Base-by-base conservation (phyloP, 2,888 invertebrate species). In the Barypeithes pellucidus region DNA sequence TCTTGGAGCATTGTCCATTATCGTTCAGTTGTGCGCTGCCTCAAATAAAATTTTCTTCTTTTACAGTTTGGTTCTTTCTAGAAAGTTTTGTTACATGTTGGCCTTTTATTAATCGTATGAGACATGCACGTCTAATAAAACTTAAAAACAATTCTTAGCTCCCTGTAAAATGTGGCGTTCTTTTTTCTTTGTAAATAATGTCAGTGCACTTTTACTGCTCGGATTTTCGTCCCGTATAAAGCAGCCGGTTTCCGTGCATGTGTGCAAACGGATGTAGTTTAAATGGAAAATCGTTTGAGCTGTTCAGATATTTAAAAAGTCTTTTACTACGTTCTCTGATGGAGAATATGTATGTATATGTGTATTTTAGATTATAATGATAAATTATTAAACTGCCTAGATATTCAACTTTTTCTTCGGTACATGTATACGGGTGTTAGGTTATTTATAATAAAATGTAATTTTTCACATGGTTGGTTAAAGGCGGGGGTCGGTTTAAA, bases 181-280 rank as follows among this genome's bases (percentile, higher is more conserved):
- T 68, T 60, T 61, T 61, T 68, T 52, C 61, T 68, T 68, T 61
- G 68, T 67, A 60, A 68, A 61, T 68, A 61, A 68, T 68, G 68
- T 61, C 68, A 52, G 67, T 67, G 52, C 68, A 68, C 68, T 68
- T 68, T 61, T 57, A 33, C 54, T 36, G 33, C 54, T 57, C 14
- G 54, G 33, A 18, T 57, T 57, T 57, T 57, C 33, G 54, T 57
- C 54, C 54, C 54, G 33, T 57, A 33, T 33, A 57, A 57, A 57
- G 18, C 33, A 57, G 33, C 54, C 36, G 54, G 54, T 43, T 5
- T 57, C 11, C 54, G n/a, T 57, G 54, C 18, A 57, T 57, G 36
- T 33, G 54, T 33, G 33, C 54, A 57, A 16, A 18, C 16, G 33
- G 54, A 57, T 57, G 54, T 57, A 33, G 16, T 57, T 57, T 57